Base-by-base conservation (phyloP, 2,113 vertebrate genomes). In the Perccottus glenii region DNA sequence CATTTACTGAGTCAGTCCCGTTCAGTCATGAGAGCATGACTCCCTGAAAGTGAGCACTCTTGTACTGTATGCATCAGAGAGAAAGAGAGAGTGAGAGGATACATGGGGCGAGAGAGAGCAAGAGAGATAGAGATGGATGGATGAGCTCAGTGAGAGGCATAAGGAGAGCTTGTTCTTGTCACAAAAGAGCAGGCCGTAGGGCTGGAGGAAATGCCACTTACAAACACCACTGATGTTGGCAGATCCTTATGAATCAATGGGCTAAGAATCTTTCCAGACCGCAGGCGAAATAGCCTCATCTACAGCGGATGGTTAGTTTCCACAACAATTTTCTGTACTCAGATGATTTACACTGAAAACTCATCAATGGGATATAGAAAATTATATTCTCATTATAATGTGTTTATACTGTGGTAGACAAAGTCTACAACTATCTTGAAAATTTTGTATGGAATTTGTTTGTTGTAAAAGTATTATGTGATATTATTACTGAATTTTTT, bases 131-230 rank as follows among this genome's bases (percentile, higher is more conserved):
- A 82, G 79, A 87, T 42, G 77, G 77, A 80, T 36, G 68, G 89
- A 89, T 91, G 89, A 91, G 85, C 89, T 91, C 88, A 89, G 86
- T 56, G 64, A 83, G 77, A 43, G 75, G 82, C 70, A 91, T 89
- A 88, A 91, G 89, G 86, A 80, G 65, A 73, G 82, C 74, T 89
- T 91, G 88, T 91, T 89, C 88, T 86, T 59, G 40, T 60, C 71
- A 91, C 88, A 91, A 91, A 89, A 84, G 87, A 83, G 65, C 50
- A 82, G 82, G 81, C 89, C 89, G 86, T 86, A 88, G 89, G n/a
- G 89, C 88, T 81, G 89, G 81, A 89, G 89, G 89, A 91, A 91
- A 89, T 91, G 77, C 71, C 88, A 86, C 77, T 87, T 87, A 56
- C 71, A 81, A 86, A 85, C 86, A 72, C 71, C 61, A 83, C 77